Base-by-base conservation (phyloP, 2,797 vertebrate species). In the Pseudomugil gertrudae region DNA sequence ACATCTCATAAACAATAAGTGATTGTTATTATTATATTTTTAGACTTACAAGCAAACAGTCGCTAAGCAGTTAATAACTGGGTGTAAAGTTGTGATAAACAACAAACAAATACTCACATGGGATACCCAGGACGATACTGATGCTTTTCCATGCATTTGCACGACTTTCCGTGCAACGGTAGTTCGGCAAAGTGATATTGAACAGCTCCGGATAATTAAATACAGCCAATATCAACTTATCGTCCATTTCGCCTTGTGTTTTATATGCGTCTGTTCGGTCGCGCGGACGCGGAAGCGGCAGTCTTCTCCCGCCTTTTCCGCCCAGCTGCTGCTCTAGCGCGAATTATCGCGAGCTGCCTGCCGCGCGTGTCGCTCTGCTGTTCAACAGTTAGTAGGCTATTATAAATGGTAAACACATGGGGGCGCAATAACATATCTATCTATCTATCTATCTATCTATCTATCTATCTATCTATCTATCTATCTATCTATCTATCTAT, bases 221-320 rank as follows among this genome's bases (percentile, higher is more conserved):
- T 13, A 93, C 91, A 24, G 86, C 63, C 74, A 88, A 84, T 81
- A 93, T 92, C 72, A 93, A 90, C 84, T 91, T 92, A 75, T 93
- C 91, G 84, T 92, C 90, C 92, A 93, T 93, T 78, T 93, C 91
- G 81, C 76, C 64, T 45, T 27, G 51, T 38, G 78, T 45, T 71
- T 78, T 55, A 17, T 55, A 17, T 52, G 38, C 17, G 52, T 38
- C 61, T 56, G 51, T 66, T 72, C 78, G 81, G 32, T 50, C 38
- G 84, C 87, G 90, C 87, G 80, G 75, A 87, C 86, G 89, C 88
- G 90, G 91, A 90, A 92, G 88, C 88, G 87, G 88, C 89, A 84
- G 57, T 43, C 63, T 74, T 80, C 90, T 91, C 90, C 88, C 90
- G 90, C 90, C 90, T 92, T 92, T 92, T 90, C 90, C 91, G 91